These are phyloP conservation scores for Cyanoderma ruficeps DNA, from an alignment of 2,113 vertebrate genomes.

Conservation along the genomic window DNA sequence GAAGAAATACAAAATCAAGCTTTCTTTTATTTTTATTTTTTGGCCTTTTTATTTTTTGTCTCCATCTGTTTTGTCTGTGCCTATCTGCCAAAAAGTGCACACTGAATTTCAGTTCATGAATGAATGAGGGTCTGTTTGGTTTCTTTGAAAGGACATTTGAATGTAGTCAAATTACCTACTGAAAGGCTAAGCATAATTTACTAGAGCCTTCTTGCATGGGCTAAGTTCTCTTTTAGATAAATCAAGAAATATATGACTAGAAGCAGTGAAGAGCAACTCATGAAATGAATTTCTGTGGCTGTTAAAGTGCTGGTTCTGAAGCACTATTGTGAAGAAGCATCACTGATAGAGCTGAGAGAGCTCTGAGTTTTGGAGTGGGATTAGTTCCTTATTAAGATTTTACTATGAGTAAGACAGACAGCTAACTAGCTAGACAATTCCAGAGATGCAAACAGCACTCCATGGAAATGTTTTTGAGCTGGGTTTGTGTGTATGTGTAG, in stretches of 20 bases:
- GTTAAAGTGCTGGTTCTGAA: neutral
- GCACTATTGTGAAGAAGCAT: neutral
- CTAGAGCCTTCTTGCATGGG: neutral
- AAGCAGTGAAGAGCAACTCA: neutral
- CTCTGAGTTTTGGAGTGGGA: neutral
- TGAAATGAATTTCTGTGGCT: neutral
- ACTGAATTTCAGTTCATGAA: neutral
- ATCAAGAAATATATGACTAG: neutral
- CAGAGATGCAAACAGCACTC: neutral
- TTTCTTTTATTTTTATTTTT: neutral
- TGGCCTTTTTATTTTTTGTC: neutral
- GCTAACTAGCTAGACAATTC: neutral
- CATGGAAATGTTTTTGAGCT: neutral
- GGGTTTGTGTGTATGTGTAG: neutral
- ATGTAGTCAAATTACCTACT: neutral
- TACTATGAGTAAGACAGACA: neutral
- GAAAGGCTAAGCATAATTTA: neutral
- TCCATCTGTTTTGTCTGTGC: neutral
- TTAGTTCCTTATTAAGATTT: neutral
- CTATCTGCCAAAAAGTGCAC: neutral
- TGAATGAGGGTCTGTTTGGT: neutral
- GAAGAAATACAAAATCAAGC: slow-evolving; percentile 13
- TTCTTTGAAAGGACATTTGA: neutral
- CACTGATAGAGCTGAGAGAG: neutral
- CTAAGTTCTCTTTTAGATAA: neutral